A percentile compares a stretch with the other conserved stretches of the same genome.
Conservation (phyloP, 2,113 vertebrate genomes). For the Semnopithecus entellus region DNA sequence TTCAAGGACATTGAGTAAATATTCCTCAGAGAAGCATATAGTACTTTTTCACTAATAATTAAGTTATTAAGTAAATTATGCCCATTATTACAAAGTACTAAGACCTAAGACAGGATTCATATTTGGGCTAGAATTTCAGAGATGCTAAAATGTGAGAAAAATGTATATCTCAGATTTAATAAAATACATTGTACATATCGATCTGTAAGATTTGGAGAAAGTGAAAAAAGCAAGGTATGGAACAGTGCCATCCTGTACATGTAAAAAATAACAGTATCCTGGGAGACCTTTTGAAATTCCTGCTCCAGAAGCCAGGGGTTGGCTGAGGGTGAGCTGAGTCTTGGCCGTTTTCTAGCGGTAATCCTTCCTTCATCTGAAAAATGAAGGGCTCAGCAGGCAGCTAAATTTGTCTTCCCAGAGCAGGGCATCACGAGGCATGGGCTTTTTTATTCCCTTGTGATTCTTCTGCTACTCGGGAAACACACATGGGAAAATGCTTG, state of each 20-base stretch:
- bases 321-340: background rate
- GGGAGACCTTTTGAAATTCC: background rate
- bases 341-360: background rate
- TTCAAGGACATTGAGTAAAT: slow-evolving; percentile 34
- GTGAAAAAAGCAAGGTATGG: background rate
- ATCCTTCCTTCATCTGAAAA: background rate
- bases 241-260: rapidly evolving
- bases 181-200: background rate
- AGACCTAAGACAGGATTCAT: background rate
- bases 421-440: background rate
- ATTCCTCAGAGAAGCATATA: slow-evolving; percentile 5
- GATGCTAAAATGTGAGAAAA: background rate
- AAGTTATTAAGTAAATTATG: background rate
- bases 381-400: background rate
- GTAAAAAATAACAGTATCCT: background rate
- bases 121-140: background rate
- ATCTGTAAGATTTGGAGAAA: background rate
- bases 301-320: background rate
- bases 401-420: background rate
- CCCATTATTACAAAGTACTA: background rate
- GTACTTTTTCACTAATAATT: slow-evolving; percentile 25
- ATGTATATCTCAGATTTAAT: background rate
- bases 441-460: background rate
- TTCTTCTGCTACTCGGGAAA: background rate
- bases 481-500: background rate